Percentiles rank a stretch among this genome's conserved stretches.
Evolutionary conservation across 2,113 vertebrate species (phyloP).

Genomic region (Alethe diademata): DNA sequence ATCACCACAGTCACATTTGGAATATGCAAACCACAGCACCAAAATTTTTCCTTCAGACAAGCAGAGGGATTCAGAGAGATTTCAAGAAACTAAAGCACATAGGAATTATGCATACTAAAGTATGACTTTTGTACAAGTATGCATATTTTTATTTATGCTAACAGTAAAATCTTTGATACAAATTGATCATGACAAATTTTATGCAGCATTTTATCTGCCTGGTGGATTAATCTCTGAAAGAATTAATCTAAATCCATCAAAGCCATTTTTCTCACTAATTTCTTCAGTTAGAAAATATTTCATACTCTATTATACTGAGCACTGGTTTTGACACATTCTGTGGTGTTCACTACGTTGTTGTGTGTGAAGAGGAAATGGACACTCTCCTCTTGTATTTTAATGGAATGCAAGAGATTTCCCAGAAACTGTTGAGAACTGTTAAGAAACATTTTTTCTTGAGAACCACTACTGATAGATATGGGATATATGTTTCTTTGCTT

Average conservation of each 20-base stretch:
- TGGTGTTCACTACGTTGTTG: neutral
- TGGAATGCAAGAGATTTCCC: neutral
- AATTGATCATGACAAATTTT: slow-evolving; percentile 42
- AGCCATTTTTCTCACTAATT: slow-evolving; percentile 18
- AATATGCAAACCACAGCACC: neutral
- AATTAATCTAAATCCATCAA: slow-evolving; percentile 55
- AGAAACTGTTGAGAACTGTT: neutral
- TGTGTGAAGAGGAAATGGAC: neutral
- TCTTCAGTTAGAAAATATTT: slow-evolving; percentile 22
- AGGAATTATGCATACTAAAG: neutral
- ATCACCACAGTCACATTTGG: neutral
- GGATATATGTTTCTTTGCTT: neutral
- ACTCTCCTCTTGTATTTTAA: neutral
- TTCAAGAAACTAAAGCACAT: neutral
- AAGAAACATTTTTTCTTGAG: neutral
- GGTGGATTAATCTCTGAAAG: slow-evolving; percentile 9
- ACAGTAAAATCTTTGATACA: slow-evolving; percentile 12
- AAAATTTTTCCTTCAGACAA: neutral
- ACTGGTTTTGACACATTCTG: neutral
- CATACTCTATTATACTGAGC: neutral
- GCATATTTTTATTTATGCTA: slow-evolving; percentile 35
- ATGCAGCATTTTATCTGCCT: slow-evolving; percentile 41
- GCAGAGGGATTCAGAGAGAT: neutral
- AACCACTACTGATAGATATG: neutral
- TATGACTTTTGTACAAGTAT: neutral